These are phyloP conservation scores for Drosophila simulans DNA, from an alignment of 1,140 invertebrate genomes.

Conservation along the genomic window DNA sequence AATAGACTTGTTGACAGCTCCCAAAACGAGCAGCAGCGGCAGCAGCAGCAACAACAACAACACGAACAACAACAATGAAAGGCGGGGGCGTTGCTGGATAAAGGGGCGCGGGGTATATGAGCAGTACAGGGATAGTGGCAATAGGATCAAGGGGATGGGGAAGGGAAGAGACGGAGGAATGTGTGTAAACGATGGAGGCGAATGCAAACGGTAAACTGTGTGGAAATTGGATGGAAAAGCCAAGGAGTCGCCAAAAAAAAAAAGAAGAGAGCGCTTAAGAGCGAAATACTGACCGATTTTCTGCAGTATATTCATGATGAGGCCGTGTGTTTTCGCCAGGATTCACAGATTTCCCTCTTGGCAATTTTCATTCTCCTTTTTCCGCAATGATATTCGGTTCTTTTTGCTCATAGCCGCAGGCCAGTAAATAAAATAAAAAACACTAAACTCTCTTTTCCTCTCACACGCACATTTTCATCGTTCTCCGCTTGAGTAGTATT, in stretches of 20 bases:
- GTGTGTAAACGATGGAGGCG: slow-evolving; percentile 14
- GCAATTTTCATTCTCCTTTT: slow-evolving; percentile 23
- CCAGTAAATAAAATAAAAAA: not conserved
- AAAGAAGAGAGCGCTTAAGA: slow-evolving; percentile 16
- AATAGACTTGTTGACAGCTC: slow-evolving; percentile 80
- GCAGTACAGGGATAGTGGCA: not conserved
- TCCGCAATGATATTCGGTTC: slow-evolving; percentile 5
- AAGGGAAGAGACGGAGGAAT: not conserved
- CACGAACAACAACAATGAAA: slow-evolving; percentile 5
- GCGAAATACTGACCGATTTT: slow-evolving; percentile 65
- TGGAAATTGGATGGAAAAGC: slow-evolving; percentile 29
- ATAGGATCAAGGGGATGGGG: not conserved
- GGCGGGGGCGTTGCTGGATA: not conserved
- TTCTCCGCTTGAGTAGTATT: not conserved
- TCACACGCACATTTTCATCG: slow-evolving; percentile 10
- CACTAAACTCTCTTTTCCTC: slow-evolving; percentile 4
- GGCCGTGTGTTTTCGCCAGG: slow-evolving; percentile 34
- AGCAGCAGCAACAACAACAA: slow-evolving; percentile 1
- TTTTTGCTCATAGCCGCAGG: not conserved
- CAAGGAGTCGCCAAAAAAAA: slow-evolving; percentile 19
- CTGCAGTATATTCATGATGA: slow-evolving; percentile 65
- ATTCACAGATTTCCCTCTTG: slow-evolving; percentile 6
- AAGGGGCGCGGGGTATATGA: not conserved
- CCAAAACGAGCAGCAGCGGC: slow-evolving; percentile 37
- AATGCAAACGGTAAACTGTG: slow-evolving; percentile 35